Percentiles rank a stretch among this genome's conserved stretches.
phyloP scores from a whole-genome alignment of 2,888 invertebrate genomes.

The Polydrusus pterygomalis region DNA sequence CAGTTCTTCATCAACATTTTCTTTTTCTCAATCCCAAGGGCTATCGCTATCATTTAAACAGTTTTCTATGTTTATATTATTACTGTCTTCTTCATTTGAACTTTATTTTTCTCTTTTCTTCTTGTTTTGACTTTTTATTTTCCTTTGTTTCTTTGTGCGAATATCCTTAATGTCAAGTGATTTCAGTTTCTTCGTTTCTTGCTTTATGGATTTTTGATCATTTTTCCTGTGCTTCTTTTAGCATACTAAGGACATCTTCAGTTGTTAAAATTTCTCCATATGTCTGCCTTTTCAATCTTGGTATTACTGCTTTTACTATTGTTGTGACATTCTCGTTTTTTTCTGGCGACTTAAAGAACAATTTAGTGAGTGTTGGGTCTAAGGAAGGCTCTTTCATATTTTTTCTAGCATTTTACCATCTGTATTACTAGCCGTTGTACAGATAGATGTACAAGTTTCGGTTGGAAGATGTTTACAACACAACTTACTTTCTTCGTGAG shows the following conservation, averaged over 20 bases:
- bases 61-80: constrained; percentile 1
- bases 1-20: not conserved
- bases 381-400: not conserved
- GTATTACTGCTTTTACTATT: constrained; percentile 20
- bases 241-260: constrained; percentile 4
- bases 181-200: constrained; percentile 12
- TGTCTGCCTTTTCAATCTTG: constrained; percentile 15
- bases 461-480: not conserved
- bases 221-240: constrained; percentile 13
- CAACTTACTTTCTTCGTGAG: not conserved
- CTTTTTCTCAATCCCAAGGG: not conserved
- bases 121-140: not conserved
- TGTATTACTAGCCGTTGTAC: not conserved
- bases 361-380: constrained; percentile 11
- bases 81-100: constrained; percentile 13
- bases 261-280: constrained; percentile 38
- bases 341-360: too few species aligned
- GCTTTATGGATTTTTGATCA: not conserved
- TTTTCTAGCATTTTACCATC: too few species aligned
- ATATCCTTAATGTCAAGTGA: not conserved
- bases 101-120: not conserved
- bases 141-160: not conserved
- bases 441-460: constrained; percentile 27
- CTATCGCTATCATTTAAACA: constrained; percentile 7
- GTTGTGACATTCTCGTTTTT: not conserved